These are phyloP conservation scores for Rhabdornis inornatus DNA, from an alignment of 2,113 vertebrate genomes.

Conservation along the genomic window DNA sequence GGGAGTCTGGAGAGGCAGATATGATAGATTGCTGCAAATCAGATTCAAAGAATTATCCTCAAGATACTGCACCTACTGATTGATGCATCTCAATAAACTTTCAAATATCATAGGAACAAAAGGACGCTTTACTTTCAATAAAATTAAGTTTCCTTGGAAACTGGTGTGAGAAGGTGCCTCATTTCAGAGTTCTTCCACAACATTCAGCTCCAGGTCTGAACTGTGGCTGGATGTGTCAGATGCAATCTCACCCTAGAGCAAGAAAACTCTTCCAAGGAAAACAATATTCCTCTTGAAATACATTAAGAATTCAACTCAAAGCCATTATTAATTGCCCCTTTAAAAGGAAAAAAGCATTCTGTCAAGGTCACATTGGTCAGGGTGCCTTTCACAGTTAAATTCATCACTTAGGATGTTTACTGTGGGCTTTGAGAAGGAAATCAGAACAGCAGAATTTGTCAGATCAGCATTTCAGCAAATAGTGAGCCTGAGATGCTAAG, in stretches of 20 bases:
- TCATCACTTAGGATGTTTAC: background rate
- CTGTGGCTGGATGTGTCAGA: background rate
- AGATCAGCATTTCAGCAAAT: conserved; percentile 4
- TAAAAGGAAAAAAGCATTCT: background rate
- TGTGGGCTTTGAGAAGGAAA: background rate
- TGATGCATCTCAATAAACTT: background rate
- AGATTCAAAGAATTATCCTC: background rate
- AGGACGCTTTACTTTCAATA: background rate
- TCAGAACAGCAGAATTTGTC: background rate
- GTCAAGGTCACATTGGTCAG: background rate
- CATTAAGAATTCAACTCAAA: background rate
- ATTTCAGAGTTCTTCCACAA: background rate
- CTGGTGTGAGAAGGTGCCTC: background rate
- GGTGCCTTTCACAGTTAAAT: background rate
- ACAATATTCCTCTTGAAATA: background rate
- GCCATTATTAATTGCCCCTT: background rate
- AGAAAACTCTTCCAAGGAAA: background rate
- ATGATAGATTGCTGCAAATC: background rate
- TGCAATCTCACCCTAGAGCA: background rate
- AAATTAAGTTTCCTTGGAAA: background rate
- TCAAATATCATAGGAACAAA: background rate
- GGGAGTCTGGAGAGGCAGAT: background rate
- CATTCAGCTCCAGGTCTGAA: background rate
- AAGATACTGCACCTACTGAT: background rate
- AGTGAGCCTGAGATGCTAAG: background rate